phyloP scores from a whole-genome alignment of 2,888 invertebrate genomes.

The Caenorhabditis japonica region DNA sequence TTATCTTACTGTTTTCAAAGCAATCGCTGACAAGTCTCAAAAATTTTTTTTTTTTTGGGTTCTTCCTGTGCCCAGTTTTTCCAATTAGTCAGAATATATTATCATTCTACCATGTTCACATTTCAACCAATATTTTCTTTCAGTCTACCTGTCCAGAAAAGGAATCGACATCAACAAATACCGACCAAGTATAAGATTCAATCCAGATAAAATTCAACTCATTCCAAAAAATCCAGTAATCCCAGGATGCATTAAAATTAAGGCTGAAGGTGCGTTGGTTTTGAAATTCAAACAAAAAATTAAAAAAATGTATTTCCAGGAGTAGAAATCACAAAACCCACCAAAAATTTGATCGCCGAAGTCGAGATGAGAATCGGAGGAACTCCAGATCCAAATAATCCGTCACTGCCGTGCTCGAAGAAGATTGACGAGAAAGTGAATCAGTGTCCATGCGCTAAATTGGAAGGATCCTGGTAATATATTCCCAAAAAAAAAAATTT shows the following conservation, averaged over 20 bases:
- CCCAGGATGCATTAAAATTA: constrained; percentile 77
- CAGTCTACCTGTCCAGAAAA: constrained; percentile 74
- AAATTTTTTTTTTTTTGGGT: constrained; percentile 10
- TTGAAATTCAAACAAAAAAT: background rate
- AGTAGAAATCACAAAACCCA: constrained; percentile 50
- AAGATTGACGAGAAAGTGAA: constrained; percentile 77
- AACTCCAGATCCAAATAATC: constrained; percentile 76
- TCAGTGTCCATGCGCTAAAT: constrained; percentile 76
- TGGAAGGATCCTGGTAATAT: constrained; percentile 75
- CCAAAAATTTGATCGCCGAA: constrained; percentile 74
- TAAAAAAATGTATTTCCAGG: constrained; percentile 16
- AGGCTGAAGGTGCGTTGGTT: constrained; percentile 66
- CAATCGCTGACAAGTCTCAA: background rate
- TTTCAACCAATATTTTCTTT: constrained; percentile 39
- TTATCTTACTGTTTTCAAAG: background rate
- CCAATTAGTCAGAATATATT: constrained; percentile 1
- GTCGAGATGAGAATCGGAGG: constrained; percentile 76
- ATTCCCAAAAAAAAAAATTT: background rate
- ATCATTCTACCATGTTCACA: too few relatives aligned
- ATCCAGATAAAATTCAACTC: constrained; percentile 76
- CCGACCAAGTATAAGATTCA: constrained; percentile 74
- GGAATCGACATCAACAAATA: constrained; percentile 76
- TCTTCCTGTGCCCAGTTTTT: constrained; percentile 8
- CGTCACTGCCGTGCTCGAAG: constrained; percentile 75
- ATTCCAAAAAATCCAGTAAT: constrained; percentile 77